Base-by-base conservation (phyloP, 2,113 vertebrate genomes). In the Lipotes vexillifer region DNA sequence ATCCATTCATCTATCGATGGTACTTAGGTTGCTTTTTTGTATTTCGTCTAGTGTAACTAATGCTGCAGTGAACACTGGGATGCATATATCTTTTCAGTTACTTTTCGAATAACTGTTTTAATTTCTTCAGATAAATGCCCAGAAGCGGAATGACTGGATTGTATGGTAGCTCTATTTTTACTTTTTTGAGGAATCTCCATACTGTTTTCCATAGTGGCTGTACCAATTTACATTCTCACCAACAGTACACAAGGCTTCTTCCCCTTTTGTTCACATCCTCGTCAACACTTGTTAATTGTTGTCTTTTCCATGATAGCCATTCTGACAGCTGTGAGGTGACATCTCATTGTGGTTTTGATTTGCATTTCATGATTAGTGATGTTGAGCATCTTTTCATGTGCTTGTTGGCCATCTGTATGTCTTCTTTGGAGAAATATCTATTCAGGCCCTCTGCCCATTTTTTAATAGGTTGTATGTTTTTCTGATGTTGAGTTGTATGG, bases 181-280 rank as follows among this genome's bases (percentile, higher is more conserved):
- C 1, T 66, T 17, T 78, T 33, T 33, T 0, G 18, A 78, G 46
- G 31, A 52, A 6, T 23, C 46, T n/a, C 10, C 18, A 4, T 17
- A 7, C 18, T 12, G n/a, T 52, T 23, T 31, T 13, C 31, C 17
- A 12, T 6, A 13, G 46, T 20, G 1, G 31, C 18, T 0, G 0
- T 18, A 13, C 46, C 75, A 13, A 3, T 52, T n/a, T 33, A n/a
- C 31, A 23, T 13, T 52, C 17, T 10, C 31, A 7, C 18, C 75
- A n/a, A 21, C 44, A 77, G 44, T 21, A 46, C 75, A n/a, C 31
- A 52, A 52, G 18, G 0, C 1, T 78, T 46, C 1, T 78, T 46
- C 46, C 46, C 33, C 33, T 49, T 31, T 9, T 31, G 38, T 49
- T 33, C 17, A 12, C 44, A 12, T 52, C 18, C 29, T 52, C 12